A percentile compares a stretch with the other conserved stretches of the same genome.
phyloP scores from a whole-genome alignment of 2,113 vertebrate species.

The Galemys pyrenaicus region DNA sequence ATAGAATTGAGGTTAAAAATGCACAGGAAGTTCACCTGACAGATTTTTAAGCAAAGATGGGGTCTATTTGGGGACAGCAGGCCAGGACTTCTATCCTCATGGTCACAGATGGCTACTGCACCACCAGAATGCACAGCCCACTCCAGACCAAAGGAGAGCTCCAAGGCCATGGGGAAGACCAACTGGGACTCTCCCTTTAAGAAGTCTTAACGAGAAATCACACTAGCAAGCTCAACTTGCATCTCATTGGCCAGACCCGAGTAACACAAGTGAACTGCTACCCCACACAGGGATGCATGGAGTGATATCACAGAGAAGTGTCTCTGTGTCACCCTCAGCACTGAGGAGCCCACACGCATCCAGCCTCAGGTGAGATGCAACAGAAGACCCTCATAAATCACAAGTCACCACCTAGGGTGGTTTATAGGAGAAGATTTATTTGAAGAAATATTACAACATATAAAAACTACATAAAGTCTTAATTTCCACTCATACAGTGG shows the following conservation, averaged over 20 bases:
- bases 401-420: slow-evolving; percentile 41
- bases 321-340: not conserved
- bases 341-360: not conserved
- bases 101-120: not conserved
- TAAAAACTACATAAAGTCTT: slow-evolving; percentile 97
- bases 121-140: not conserved
- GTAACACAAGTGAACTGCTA: not conserved
- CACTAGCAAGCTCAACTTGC: not conserved
- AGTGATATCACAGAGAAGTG: not conserved
- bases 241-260: not conserved
- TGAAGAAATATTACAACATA: slow-evolving; percentile 98
- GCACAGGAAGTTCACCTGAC: not conserved
- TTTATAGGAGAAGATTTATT: slow-evolving; percentile 94
- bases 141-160: not conserved
- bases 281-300: accelerated
- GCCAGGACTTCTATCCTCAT: not conserved
- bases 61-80: not conserved
- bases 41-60: not conserved
- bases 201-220: not conserved
- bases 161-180: not conserved
- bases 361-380: not conserved
- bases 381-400: not conserved
- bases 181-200: not conserved
- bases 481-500: slow-evolving; percentile 87
- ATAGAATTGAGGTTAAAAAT: not conserved